Conservation (phyloP, 2,113 vertebrate genomes). For the Arizona elegans region DNA sequence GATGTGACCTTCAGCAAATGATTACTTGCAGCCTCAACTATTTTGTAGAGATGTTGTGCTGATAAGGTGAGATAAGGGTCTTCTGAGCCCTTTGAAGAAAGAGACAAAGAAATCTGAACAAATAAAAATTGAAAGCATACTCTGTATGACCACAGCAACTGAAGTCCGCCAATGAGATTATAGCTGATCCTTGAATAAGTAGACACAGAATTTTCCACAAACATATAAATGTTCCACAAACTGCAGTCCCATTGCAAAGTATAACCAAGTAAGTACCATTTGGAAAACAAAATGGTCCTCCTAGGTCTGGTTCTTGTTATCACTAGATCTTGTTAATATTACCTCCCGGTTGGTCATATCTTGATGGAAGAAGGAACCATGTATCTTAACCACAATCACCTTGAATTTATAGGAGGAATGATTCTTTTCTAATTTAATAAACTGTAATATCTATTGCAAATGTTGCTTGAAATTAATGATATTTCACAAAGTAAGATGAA, state of each 20-base stretch:
- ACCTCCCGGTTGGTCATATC: background rate
- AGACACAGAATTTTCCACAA: background rate
- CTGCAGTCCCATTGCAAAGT: background rate
- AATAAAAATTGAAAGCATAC: background rate
- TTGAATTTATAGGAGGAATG: background rate
- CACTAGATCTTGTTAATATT: background rate
- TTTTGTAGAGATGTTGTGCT: background rate
- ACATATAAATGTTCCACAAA: background rate
- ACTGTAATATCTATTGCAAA: background rate
- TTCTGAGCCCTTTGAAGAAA: background rate
- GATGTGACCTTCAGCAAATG: background rate
- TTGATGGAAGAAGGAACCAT: background rate
- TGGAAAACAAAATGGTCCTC: background rate
- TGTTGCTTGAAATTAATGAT: background rate
- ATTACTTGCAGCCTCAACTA: background rate
- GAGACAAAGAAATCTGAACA: background rate
- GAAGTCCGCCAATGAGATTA: background rate
- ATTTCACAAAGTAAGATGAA: background rate
- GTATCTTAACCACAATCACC: background rate
- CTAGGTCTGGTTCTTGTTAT: background rate
- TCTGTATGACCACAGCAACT: background rate
- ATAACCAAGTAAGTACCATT: background rate
- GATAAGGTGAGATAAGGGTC: background rate
- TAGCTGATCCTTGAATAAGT: background rate
- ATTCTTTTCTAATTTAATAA: constrained; percentile 1